Evolutionary conservation across 2,797 vertebrate genomes (phyloP).

Genomic region (Spinus olivaceus): DNA sequence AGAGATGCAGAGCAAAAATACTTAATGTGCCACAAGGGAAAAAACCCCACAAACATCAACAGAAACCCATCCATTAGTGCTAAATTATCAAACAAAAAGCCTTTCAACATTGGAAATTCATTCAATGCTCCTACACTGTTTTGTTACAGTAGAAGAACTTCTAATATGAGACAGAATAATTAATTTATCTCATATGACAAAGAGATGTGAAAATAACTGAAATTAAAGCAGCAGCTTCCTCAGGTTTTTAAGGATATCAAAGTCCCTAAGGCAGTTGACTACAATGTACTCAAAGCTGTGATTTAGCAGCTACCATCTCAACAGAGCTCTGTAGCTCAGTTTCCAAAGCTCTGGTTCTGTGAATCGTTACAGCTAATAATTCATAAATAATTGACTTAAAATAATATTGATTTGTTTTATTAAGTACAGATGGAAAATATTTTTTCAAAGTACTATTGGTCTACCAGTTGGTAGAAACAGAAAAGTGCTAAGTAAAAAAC

Average conservation of each 20-base stretch:
- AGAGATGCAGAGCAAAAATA: not conserved
- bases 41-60: not conserved
- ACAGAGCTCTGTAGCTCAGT: not conserved
- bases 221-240: not conserved
- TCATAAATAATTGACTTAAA: not conserved
- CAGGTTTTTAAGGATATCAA: not conserved
- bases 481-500: not conserved
- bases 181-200: not conserved
- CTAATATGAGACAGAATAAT: not conserved
- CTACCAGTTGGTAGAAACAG: not conserved
- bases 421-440: not conserved
- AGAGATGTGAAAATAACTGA: not conserved
- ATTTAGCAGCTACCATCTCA: not conserved
- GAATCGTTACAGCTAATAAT: not conserved
- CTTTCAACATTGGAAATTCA: not conserved
- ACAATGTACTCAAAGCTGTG: not conserved
- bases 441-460: not conserved
- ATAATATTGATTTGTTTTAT: not conserved
- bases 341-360: not conserved
- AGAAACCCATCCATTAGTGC: not conserved
- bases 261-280: not conserved
- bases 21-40: not conserved
- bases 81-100: not conserved
- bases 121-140: not conserved
- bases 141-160: not conserved